phyloP scores from a whole-genome alignment of 2,113 vertebrate genomes.

The Theristicus caerulescens region DNA sequence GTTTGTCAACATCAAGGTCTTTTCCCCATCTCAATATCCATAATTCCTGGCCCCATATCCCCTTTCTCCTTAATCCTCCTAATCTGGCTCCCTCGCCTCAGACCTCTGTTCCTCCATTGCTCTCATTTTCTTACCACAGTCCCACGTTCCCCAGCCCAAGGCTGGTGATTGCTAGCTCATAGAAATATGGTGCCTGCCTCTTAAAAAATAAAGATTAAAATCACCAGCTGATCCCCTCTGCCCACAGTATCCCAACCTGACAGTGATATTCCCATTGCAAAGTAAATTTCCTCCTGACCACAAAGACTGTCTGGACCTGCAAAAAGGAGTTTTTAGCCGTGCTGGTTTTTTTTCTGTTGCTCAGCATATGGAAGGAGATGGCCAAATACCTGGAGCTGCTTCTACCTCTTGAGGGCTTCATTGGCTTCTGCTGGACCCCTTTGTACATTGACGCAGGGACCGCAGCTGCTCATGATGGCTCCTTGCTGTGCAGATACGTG shows the following conservation, averaged over 20 bases:
- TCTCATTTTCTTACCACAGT: background rate
- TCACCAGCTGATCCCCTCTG: background rate
- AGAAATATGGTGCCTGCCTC: background rate
- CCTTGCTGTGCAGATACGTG: background rate
- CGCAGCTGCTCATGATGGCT: background rate
- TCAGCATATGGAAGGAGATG: background rate
- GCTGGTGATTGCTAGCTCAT: background rate
- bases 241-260: background rate
- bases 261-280: background rate
- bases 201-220: background rate
- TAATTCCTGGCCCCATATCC: background rate
- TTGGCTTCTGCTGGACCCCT: background rate
- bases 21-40: background rate
- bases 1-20: background rate
- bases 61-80: background rate
- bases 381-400: background rate
- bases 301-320: background rate
- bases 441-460: background rate
- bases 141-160: rapidly evolving
- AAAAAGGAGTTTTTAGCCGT: background rate
- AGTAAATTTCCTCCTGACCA: background rate
- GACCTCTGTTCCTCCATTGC: background rate
- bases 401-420: background rate
- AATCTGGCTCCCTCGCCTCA: background rate
- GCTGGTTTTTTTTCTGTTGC: rapidly evolving